Evolutionary conservation across 2,888 invertebrate genomes (phyloP).

Genomic region (Tiliacea citrago): DNA sequence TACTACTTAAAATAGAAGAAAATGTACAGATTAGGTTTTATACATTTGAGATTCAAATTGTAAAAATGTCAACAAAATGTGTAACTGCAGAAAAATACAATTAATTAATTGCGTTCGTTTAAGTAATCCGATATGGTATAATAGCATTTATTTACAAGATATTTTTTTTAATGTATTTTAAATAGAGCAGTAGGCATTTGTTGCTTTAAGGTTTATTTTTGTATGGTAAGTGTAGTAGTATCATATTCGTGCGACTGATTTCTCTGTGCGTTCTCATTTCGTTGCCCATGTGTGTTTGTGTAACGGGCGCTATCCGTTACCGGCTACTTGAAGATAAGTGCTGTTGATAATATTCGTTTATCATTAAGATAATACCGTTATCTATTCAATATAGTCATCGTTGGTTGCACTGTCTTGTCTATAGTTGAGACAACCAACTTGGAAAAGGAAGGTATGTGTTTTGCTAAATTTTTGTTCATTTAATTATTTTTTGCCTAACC

Average conservation of each 20-base stretch:
- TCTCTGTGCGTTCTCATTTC: constrained; percentile 50
- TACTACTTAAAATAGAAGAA: too few species aligned
- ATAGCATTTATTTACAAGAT: too few species aligned
- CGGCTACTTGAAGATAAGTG: constrained; percentile 43
- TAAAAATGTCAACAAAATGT: too few species aligned
- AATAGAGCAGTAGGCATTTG: too few species aligned
- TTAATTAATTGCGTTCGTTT: too few species aligned
- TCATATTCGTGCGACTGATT: constrained; percentile 21
- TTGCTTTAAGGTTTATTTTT: constrained; percentile 26
- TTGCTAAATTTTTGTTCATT: background rate
- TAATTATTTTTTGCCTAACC: background rate
- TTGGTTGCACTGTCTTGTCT: constrained; percentile 39
- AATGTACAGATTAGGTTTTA: too few species aligned
- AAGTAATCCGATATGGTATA: too few species aligned
- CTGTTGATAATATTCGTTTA: constrained; percentile 59
- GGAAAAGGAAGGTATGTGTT: constrained; percentile 49
- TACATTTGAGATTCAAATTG: too few species aligned
- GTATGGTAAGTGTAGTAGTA: constrained; percentile 3
- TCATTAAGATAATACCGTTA: constrained; percentile 56
- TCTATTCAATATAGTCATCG: constrained; percentile 50
- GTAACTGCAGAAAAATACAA: too few species aligned
- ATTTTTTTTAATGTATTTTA: too few species aligned
- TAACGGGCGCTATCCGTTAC: constrained; percentile 60
- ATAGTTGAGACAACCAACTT: constrained; percentile 40
- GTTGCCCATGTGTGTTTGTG: constrained; percentile 7